These are phyloP conservation scores for Orussus abietinus DNA, from an alignment of 1,140 invertebrate genomes.

Conservation along the genomic window DNA sequence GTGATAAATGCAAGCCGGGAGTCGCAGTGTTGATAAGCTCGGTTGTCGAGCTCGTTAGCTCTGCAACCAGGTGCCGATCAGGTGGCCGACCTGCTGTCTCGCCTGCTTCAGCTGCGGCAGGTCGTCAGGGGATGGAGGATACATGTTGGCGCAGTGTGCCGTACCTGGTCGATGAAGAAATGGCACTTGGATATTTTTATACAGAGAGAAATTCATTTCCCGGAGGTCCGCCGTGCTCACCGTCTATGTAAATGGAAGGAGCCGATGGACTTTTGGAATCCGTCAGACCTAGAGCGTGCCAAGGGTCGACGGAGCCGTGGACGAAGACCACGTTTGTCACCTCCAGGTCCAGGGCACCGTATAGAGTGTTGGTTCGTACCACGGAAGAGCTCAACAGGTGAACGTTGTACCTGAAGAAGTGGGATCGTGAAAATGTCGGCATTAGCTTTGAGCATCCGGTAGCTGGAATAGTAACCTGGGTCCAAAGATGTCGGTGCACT, in stretches of 20 bases:
- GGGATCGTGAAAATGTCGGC: slow-evolving; percentile 1
- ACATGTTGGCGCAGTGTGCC: slow-evolving; percentile 80
- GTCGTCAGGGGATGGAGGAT: slow-evolving; percentile 63
- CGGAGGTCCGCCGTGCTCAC: slow-evolving; percentile 41
- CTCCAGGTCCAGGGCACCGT: slow-evolving; percentile 71
- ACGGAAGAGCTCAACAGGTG: slow-evolving; percentile 61
- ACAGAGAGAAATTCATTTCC: slow-evolving; percentile 1
- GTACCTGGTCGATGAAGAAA: slow-evolving; percentile 59
- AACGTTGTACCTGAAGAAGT: slow-evolving; percentile 54
- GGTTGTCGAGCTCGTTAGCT: no score
- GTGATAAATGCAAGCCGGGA: no score
- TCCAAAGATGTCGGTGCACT: slow-evolving; percentile 82
- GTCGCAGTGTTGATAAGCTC: no score
- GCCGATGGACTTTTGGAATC: slow-evolving; percentile 55
- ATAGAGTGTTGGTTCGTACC: slow-evolving; percentile 71
- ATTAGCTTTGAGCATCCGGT: no score
- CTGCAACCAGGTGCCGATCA: slow-evolving; percentile 56
- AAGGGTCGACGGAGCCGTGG: slow-evolving; percentile 89
- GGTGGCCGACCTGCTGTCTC: slow-evolving; percentile 57
- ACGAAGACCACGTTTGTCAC: slow-evolving; percentile 78
- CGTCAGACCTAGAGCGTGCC: slow-evolving; percentile 80
- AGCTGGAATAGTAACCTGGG: slow-evolving; percentile 38
- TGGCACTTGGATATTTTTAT: slow-evolving; percentile 2
- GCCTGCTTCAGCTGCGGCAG: slow-evolving; percentile 61
- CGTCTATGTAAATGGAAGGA: slow-evolving; percentile 71